phyloP scores from a whole-genome alignment of 2,888 invertebrate genomes.

The Saturnia japonica region DNA sequence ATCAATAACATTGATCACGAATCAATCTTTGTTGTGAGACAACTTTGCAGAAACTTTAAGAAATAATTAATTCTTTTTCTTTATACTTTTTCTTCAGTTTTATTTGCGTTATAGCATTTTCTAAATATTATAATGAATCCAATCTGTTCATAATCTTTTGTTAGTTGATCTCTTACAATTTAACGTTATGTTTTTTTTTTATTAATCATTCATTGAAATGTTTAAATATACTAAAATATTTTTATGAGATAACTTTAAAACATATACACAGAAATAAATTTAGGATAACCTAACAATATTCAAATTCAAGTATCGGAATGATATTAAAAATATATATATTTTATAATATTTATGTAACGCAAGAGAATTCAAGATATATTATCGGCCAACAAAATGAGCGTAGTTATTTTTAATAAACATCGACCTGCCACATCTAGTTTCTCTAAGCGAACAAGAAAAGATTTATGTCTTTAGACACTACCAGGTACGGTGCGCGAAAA shows the following conservation, averaged over 20 bases:
- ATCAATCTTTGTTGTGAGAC: too few species aligned
- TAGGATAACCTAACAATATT: neutral
- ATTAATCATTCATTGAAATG: neutral
- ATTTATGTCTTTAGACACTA: constrained; percentile 41
- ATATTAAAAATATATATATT: neutral
- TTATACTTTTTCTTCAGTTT: too few species aligned
- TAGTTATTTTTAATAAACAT: neutral
- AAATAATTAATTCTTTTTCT: too few species aligned
- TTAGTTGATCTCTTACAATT: too few species aligned
- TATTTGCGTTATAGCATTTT: too few species aligned
- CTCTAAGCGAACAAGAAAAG: constrained; percentile 21
- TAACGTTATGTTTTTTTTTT: neutral
- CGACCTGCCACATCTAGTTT: neutral
- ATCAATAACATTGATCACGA: too few species aligned
- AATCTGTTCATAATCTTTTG: too few species aligned
- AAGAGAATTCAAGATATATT: neutral
- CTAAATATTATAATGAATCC: too few species aligned
- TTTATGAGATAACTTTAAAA: neutral
- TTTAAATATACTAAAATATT: neutral
- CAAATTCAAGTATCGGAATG: neutral
- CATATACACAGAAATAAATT: neutral
- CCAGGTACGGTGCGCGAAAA: constrained; percentile 30
- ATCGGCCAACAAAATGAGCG: neutral
- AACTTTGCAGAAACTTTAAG: too few species aligned
- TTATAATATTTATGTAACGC: neutral